A percentile compares a stretch with the other conserved stretches of the same genome.
Evolutionary conservation across 2,888 invertebrate genomes (phyloP).

Genomic region (Leucophora obtusa): DNA sequence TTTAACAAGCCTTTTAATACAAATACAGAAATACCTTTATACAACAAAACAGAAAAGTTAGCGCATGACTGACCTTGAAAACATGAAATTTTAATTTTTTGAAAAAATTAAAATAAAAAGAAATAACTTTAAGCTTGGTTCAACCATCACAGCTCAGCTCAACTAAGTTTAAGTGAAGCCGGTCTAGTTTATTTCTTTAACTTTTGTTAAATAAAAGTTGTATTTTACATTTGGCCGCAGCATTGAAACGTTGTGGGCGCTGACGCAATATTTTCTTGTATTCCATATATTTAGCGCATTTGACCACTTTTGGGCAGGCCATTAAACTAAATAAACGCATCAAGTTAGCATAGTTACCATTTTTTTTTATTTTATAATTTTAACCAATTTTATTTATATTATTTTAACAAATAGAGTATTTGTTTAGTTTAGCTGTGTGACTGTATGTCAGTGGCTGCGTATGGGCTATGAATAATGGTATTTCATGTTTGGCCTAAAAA

Average conservation of each 20-base stretch:
- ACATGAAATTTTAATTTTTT: constrained; percentile 40
- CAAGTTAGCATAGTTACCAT: constrained; percentile 22
- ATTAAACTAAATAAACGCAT: constrained; percentile 51
- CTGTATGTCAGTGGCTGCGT: too few species aligned
- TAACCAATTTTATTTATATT: constrained; percentile 7
- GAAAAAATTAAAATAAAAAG: constrained; percentile 5
- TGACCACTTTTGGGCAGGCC: constrained; percentile 34
- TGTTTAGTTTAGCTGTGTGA: constrained; percentile 14
- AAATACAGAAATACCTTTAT: background rate
- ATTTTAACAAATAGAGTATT: constrained; percentile 49
- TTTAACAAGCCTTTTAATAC: constrained; percentile 23
- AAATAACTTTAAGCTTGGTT: constrained; percentile 18
- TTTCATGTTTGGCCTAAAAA: constrained; percentile 43
- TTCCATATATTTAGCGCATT: constrained; percentile 23
- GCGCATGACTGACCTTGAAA: constrained; percentile 54
- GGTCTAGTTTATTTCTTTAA: constrained; percentile 7
- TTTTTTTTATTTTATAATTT: constrained; percentile 6
- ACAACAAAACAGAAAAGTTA: constrained; percentile 32
- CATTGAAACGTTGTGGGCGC: constrained; percentile 33
- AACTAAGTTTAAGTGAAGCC: constrained; percentile 1
- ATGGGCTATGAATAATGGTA: background rate
- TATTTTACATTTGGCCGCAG: constrained; percentile 43
- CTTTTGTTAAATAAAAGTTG: constrained; percentile 20
- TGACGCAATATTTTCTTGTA: constrained; percentile 40
- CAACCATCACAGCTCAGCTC: constrained; percentile 9